Evolutionary conservation across 1,140 invertebrate genomes (phyloP).

Genomic region (Sarcophaga peregrina): DNA sequence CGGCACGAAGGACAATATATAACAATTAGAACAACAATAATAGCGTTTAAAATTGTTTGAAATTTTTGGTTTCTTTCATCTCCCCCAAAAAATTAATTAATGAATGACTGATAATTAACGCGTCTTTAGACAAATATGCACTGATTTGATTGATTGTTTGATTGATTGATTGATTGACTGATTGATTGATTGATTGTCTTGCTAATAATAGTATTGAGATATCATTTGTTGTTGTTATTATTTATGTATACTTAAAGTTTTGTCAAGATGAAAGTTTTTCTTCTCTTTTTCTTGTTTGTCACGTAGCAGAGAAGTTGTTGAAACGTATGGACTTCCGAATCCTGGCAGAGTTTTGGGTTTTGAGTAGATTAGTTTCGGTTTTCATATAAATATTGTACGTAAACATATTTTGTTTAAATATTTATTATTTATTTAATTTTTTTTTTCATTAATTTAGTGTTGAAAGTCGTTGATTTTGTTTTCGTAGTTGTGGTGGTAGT

Average conservation of each 20-base stretch:
- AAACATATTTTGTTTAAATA: neutral
- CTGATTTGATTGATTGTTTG: constrained; percentile 4
- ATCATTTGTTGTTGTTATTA: constrained; percentile 26
- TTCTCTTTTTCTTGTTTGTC: constrained; percentile 65
- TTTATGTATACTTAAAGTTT: constrained; percentile 64
- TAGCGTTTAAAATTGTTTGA: neutral
- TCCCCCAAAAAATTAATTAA: neutral
- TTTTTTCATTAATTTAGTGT: neutral
- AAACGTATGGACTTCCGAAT: constrained; percentile 65
- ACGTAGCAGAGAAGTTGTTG: constrained; percentile 62
- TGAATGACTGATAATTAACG: constrained; percentile 13
- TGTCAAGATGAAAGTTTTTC: constrained; percentile 65
- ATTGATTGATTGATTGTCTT: constrained; percentile 27
- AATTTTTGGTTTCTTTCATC: constrained; percentile 14
- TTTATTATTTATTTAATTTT: neutral
- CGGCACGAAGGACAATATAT: neutral
- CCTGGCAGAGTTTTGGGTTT: constrained; percentile 53
- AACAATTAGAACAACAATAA: neutral
- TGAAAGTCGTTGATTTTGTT: neutral
- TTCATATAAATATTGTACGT: neutral
- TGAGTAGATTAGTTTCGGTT: neutral
- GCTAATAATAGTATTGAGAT: constrained; percentile 1
- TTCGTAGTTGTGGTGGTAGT: neutral
- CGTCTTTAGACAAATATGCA: constrained; percentile 23
- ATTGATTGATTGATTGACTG: constrained; percentile 3